Base-by-base conservation (phyloP, 1,140 invertebrate species). In the Rhysida immarginata region DNA sequence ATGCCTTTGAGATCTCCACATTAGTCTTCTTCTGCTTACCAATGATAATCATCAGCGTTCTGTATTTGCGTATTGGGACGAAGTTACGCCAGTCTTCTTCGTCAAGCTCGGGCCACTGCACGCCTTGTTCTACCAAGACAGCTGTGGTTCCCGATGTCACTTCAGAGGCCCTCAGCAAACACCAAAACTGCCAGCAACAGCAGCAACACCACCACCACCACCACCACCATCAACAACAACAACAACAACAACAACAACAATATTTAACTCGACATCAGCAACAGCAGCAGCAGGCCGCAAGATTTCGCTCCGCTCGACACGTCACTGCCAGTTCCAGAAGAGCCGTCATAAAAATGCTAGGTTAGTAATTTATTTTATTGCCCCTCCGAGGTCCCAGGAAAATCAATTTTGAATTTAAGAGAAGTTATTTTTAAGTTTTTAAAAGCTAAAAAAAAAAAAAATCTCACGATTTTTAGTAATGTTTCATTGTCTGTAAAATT, bases 21-120 rank as follows among this genome's bases (percentile, higher is more conserved):
- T 78, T 88, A 59, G 65, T 91, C 21, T 89, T 92, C 68, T 93
- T 93, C 66, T 77, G 87, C 3, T 74, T 81, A 1, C 88, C 89
- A 0, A 89, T 93, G 85, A 80, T 82, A 16, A 70, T 91, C 27
- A 91, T 93, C 62, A 85, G 82, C 2, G 81, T 83, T 2, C 74
- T 91, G 1, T 92, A 94, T 67, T 74, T 84, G n/a, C 69, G 87
- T 53, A 91, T 93, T 63, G 87, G 83, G 5, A 64, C 87, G 16
- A 80, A 82, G 61, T 69, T 91, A 29, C 78, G 80, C 59, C 71
- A 77, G 53, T 80, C 83, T 0, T 51, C 49, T n/a, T n/a, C n/a
- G 53, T n/a, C 20, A 26, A 21, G 45, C 45, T 16, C 25, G 26
- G 23, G 41, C 21, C 52, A 13, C 56, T 53, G 45, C 55, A 54